Percentiles rank a stretch among this genome's conserved stretches.
phyloP scores from a whole-genome alignment of 2,113 vertebrate species.

The Misgurnus anguillicaudatus region DNA sequence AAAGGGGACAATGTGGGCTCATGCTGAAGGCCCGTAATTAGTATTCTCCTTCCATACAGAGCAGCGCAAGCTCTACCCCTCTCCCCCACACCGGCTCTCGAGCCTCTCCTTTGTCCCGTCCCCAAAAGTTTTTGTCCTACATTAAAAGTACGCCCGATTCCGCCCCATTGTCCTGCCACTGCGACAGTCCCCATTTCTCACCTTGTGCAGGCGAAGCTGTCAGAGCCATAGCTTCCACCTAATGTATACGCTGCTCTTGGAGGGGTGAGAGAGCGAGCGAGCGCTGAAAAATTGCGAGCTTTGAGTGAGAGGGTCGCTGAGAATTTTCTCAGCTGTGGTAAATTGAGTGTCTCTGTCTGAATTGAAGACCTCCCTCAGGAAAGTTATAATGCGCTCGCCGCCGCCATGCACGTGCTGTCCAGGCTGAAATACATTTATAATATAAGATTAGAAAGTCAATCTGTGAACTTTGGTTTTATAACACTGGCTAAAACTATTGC shows the following conservation, averaged over 20 bases:
- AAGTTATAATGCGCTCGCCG: slow-evolving; percentile 22
- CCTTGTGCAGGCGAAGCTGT: slow-evolving; percentile 34
- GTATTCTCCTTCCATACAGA: slow-evolving; percentile 75
- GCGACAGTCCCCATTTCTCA: slow-evolving; percentile 30
- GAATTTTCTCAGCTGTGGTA: slow-evolving; percentile 34
- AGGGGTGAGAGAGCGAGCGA: slow-evolving; percentile 5
- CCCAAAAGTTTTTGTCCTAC: slow-evolving; percentile 52
- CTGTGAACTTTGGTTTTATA: not conserved
- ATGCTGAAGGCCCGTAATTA: slow-evolving; percentile 73
- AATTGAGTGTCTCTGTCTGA: slow-evolving; percentile 44
- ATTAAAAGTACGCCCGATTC: slow-evolving; percentile 50
- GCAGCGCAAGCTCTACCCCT: slow-evolving; percentile 63
- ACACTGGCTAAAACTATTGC: not conserved
- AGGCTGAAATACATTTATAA: slow-evolving; percentile 42
- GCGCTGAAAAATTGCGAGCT: slow-evolving; percentile 37
- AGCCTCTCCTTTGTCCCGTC: slow-evolving; percentile 57
- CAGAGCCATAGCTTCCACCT: slow-evolving; percentile 30
- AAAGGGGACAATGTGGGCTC: slow-evolving; percentile 63
- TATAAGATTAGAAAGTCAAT: slow-evolving; percentile 31
- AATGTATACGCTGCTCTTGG: slow-evolving; percentile 14
- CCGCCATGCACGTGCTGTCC: slow-evolving; percentile 11
- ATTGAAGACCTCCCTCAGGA: slow-evolving; percentile 38
- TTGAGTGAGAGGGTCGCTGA: slow-evolving; percentile 25
- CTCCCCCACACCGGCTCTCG: slow-evolving; percentile 57
- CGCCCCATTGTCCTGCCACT: slow-evolving; percentile 39